phyloP scores from a whole-genome alignment of 2,113 vertebrate species.

The Elachura formosa region DNA sequence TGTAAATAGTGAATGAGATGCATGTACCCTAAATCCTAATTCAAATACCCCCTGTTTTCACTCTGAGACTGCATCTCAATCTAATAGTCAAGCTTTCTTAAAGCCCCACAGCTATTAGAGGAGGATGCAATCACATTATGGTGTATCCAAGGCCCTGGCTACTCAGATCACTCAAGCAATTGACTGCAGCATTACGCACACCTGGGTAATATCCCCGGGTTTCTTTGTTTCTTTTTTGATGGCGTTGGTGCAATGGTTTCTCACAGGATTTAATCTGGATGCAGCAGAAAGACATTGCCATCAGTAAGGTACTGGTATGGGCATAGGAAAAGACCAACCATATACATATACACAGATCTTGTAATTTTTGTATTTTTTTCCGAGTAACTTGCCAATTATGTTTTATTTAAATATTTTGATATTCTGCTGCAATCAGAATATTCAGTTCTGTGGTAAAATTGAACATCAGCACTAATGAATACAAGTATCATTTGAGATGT shows the following conservation, averaged over 20 bases:
- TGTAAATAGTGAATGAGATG: neutral
- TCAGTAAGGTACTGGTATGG: neutral
- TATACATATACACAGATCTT: neutral
- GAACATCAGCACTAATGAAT: neutral
- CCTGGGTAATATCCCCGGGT: neutral
- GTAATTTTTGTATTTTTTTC: rapidly evolving
- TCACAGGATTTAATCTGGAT: neutral
- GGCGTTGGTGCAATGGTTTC: neutral
- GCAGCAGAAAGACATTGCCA: neutral
- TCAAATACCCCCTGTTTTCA: neutral
- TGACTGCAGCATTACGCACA: neutral
- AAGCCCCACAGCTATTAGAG: neutral
- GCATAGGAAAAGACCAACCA: neutral
- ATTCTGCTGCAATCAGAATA: neutral
- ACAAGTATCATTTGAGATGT: neutral
- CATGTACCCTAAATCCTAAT: neutral
- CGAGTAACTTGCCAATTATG: neutral
- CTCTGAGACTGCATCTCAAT: neutral
- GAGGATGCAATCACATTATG: neutral
- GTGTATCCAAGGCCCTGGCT: too few species aligned
- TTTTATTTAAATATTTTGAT: neutral
- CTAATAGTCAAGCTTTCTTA: neutral
- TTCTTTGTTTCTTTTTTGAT: neutral
- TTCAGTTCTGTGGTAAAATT: neutral
- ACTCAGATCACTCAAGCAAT: neutral